Conservation (phyloP, 2,888 invertebrate genomes). For the Hypselothyrea guttata region DNA sequence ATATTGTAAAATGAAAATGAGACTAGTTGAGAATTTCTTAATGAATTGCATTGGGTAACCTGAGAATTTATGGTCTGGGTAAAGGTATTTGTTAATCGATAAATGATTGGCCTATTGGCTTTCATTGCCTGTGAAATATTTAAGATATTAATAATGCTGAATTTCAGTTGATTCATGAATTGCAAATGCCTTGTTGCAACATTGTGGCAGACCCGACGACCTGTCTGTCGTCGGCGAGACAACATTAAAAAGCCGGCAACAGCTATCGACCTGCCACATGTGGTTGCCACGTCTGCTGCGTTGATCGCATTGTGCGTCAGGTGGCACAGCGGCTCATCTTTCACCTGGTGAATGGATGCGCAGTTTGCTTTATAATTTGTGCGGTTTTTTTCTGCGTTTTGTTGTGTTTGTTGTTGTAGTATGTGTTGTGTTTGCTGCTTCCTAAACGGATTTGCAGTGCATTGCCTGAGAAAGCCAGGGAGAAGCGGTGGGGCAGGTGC, state of each 20-base stretch:
- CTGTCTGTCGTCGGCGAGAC: not conserved
- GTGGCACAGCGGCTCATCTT: conserved; percentile 49
- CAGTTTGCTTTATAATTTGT: conserved; percentile 36
- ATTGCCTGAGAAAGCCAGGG: conserved; percentile 9
- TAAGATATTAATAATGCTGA: conserved; percentile 20
- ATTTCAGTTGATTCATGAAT: conserved; percentile 20
- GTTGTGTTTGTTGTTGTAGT: not conserved
- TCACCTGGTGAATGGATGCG: conserved; percentile 60
- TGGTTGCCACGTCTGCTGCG: conserved; percentile 27
- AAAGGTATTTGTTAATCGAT: not conserved
- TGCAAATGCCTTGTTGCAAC: conserved; percentile 32
- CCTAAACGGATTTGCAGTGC: conserved; percentile 15
- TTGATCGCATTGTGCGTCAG: conserved; percentile 60
- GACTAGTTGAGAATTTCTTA: no score
- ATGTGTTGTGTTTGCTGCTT: not conserved
- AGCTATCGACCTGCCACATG: conserved; percentile 36
- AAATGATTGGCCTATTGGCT: not conserved
- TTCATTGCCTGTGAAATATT: conserved; percentile 2
- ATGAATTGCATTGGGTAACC: conserved; percentile 11
- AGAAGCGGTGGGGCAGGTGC: conserved; percentile 8
- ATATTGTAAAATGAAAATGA: no score
- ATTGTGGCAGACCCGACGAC: conserved; percentile 13
- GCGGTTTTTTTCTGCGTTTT: conserved; percentile 41
- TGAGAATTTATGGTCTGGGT: conserved; percentile 5
- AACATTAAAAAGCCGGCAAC: not conserved